Evolutionary conservation across 2,113 vertebrate genomes (phyloP), one percentile per base, ranked within the genome.

Genomic region (Mionectes macconnelli): DNA sequence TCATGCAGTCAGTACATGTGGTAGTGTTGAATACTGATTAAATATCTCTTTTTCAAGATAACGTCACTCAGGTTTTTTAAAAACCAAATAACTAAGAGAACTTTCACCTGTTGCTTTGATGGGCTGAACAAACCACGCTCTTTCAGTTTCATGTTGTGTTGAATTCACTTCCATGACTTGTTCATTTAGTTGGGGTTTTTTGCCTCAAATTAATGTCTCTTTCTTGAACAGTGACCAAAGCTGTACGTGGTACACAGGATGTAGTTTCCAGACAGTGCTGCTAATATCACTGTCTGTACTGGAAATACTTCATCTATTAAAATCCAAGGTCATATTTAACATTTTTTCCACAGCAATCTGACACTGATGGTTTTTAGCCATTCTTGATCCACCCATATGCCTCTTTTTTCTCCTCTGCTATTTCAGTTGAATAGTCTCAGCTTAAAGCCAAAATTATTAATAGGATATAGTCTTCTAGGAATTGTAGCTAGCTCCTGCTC

Each of bases 261-360:
- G 75, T 77, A 33, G 31, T 86, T 88, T 92, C 92, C 72, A 93
- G 94, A 83, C 72, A 94, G 82, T 62, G 63, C 63, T 92, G 70
- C 88, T 94, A 85, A 85, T 90, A 92, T 57, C 40, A 4, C 70
- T 1, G 20, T 77, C 88, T 92, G 42, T 85, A 80, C 57, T 90
- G 83, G 72, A 93, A 94, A 92, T 94, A 93, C 53, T 88, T 86
- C 14, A 76, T 96, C 92, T 95, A 86, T 92, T 96, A 95, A 94
- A 96, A 92, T 64, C 63, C 88, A 66, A 76, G 85, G 52, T 77
- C 90, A 95, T 95, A 55, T 92, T 93, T 90, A 60, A 94, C 45
- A 86, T 95, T 93, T 97, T 97, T 97, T 97, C 96, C 92, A 84
- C 67, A 83, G 95, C 76, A 96, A 96, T 33, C 52, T 93, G 92